Base-by-base conservation (phyloP, 2,797 vertebrate species). In the Hemitrygon akajei region DNA sequence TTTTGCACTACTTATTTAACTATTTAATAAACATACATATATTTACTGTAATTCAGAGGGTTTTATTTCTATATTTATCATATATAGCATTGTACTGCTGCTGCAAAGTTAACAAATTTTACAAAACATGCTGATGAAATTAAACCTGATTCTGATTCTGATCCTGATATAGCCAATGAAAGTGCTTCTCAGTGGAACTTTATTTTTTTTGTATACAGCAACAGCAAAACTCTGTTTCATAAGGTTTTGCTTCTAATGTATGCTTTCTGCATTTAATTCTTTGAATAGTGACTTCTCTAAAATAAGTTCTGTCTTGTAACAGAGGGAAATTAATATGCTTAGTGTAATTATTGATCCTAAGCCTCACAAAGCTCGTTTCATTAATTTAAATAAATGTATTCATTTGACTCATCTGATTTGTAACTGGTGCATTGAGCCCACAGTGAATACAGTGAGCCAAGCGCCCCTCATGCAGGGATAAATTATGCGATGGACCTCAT, bases 401-500 rank as follows among this genome's bases (percentile, higher is more conserved):
- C 40, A 75, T 75, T 37, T 56, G 12, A 92, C 75, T 92, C 10
- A 75, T 56, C 91, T 14, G 40, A 37, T 91, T 91, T 12, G 34
- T 92, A 73, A 76, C 37, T 76, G 91, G 37, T n/a, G 37, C 73
- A 40, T 93, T 30, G 11, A 87, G 18, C 14, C 27, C 34, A 91
- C 22, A 75, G 16, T 76, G 40, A 93, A n/a, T n/a, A 18, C 47
- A 76, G 37, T 58, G 11, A 71, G 30, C 40, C 73, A 75, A 7
- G 66, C 76, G 30, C 27, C 73, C 73, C 37, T 93, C 16, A 25
- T 58, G 40, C 75, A 93, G 91, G 71, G 73, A 40, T 93, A 93
- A 75, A 76, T 76, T 75, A 93, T 76, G 69, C 58, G 91, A 30
- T 76, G 91, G 91, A 93, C 71, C 73, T 93, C 91, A 93, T 93